Evolutionary conservation across 2,888 invertebrate species (phyloP).

Genomic region (Melangyna quadrimaculata): DNA sequence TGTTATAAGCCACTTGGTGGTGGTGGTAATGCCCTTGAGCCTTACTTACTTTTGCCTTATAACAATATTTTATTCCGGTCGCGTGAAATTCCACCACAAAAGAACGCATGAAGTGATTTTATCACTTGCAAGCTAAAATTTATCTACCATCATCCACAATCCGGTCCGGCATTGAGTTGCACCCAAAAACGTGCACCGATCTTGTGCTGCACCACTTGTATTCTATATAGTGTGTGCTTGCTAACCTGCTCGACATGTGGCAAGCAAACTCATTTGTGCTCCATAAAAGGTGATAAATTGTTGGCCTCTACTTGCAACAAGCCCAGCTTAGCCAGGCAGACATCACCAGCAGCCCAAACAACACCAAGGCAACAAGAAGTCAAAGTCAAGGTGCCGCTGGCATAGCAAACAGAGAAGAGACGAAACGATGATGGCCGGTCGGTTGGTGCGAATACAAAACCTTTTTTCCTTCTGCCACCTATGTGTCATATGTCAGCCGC

Average conservation of each 20-base stretch:
- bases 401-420: slow-evolving; percentile 1
- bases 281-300: slow-evolving; percentile 72
- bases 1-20: neutral
- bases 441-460: neutral
- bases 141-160: slow-evolving; percentile 36
- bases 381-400: slow-evolving; percentile 65
- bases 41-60: slow-evolving; percentile 6
- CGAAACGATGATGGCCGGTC: neutral
- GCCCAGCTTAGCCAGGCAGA: no score
- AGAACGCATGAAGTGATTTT: slow-evolving; percentile 70
- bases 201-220: slow-evolving; percentile 31
- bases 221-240: neutral
- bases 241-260: slow-evolving; percentile 51
- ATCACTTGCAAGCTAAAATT: slow-evolving; percentile 58
- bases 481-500: slow-evolving; percentile 67
- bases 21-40: slow-evolving; percentile 48
- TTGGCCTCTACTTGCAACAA: slow-evolving; percentile 53
- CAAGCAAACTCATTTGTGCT: slow-evolving; percentile 66
- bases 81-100: slow-evolving; percentile 67
- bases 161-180: slow-evolving; percentile 38
- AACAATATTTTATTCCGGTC: slow-evolving; percentile 50
- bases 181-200: slow-evolving; percentile 60
- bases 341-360: slow-evolving; percentile 32
- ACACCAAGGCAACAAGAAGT: slow-evolving; percentile 51
- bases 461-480: slow-evolving; percentile 46